A percentile compares a stretch with the other conserved stretches of the same genome.
phyloP scores from a whole-genome alignment of 2,888 invertebrate genomes.

The Caenorhabditis sp. region DNA sequence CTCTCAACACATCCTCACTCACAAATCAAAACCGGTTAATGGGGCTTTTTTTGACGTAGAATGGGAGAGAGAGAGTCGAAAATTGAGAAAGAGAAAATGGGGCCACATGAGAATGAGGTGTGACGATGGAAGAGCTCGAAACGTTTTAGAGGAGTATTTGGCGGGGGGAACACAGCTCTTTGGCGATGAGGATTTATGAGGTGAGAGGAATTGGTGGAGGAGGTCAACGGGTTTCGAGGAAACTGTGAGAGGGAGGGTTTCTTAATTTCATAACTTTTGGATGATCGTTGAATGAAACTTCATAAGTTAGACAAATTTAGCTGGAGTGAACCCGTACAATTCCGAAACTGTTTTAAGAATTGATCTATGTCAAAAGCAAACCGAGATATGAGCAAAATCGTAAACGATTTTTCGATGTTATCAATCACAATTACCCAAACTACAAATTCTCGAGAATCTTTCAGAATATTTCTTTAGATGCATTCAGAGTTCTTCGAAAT shows the following conservation, averaged over 20 bases:
- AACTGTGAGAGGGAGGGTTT: not conserved
- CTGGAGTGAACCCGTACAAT: too few species aligned
- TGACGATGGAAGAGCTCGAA: not conserved
- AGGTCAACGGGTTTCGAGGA: not conserved
- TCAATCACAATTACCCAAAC: too few species aligned
- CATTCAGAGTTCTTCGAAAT: too few species aligned
- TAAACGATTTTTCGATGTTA: too few species aligned
- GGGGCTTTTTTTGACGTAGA: conserved; percentile 30
- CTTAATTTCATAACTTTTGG: not conserved
- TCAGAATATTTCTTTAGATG: too few species aligned
- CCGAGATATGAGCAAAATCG: too few species aligned
- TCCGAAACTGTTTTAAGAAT: too few species aligned
- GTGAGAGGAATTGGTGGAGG: not conserved
- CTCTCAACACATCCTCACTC: not conserved
- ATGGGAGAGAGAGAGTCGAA: not conserved
- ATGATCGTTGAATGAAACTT: too few species aligned
- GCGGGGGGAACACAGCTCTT: not conserved
- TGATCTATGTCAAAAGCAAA: too few species aligned
- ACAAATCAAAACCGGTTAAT: conserved; percentile 53
- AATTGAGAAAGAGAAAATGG: not conserved
- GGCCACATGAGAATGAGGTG: conserved; percentile 23
- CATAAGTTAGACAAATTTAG: too few species aligned
- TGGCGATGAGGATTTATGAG: conserved; percentile 8
- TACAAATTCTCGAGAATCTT: too few species aligned
- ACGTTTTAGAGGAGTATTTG: not conserved